These are phyloP conservation scores for Scartelaos histophorus DNA, from an alignment of 2,113 vertebrate genomes.

Conservation along the genomic window DNA sequence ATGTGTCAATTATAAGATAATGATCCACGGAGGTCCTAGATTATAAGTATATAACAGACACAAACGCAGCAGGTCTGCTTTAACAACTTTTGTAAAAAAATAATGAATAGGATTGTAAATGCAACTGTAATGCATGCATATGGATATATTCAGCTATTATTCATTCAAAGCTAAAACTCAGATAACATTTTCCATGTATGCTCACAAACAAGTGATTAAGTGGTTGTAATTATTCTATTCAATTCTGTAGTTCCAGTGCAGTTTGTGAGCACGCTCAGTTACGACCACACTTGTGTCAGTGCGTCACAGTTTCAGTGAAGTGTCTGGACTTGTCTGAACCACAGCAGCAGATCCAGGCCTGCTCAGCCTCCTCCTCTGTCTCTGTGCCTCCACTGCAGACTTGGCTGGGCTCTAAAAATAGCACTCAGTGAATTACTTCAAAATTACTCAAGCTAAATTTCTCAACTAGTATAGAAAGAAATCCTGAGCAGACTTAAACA, in stretches of 20 bases:
- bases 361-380: conserved; percentile 9
- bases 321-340: conserved; percentile 67
- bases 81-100: no score
- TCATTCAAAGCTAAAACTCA: no score
- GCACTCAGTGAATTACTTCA: neutral
- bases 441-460: neutral
- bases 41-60: no score
- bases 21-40: no score
- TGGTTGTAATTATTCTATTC: neutral
- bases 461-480: neutral
- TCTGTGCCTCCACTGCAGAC: conserved; percentile 16
- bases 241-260: neutral
- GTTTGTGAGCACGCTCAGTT: neutral
- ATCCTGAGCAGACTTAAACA: neutral
- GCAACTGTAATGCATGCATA: no score
- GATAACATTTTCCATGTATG: no score
- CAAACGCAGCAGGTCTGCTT: no score
- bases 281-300: conserved; percentile 16
- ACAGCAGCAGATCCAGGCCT: conserved; percentile 39
- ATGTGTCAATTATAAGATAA: no score
- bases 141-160: no score
- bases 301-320: conserved; percentile 70
- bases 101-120: no score
- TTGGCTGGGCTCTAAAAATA: neutral
- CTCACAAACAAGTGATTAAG: neutral